Evolutionary conservation across 2,888 invertebrate genomes (phyloP).

Genomic region (Eupithecia abbreviata): DNA sequence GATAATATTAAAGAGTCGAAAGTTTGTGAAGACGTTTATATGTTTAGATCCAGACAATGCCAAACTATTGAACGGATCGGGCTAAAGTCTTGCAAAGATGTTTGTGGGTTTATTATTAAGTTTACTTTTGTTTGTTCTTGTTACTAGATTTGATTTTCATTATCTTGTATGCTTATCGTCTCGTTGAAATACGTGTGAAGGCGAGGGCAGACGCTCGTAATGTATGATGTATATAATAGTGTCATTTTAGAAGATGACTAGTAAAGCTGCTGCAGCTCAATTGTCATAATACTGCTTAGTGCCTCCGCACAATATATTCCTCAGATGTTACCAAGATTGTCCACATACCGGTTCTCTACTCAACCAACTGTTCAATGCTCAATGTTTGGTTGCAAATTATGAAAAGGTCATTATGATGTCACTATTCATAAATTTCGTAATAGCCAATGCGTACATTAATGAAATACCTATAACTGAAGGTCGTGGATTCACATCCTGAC

Average conservation of each 20-base stretch:
- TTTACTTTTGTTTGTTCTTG: no score
- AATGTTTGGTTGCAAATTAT: constrained; percentile 38
- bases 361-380: constrained; percentile 6
- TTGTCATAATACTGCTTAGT: background rate
- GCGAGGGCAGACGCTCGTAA: background rate
- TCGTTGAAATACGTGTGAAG: background rate
- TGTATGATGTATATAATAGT: no score
- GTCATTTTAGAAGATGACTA: no score
- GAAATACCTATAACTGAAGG: constrained; percentile 6
- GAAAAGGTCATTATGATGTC: constrained; percentile 50
- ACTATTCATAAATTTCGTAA: constrained; percentile 27
- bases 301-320: background rate
- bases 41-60: background rate
- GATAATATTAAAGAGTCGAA: background rate
- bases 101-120: no score
- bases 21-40: background rate
- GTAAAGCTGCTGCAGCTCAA: no score
- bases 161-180: background rate
- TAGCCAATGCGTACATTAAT: constrained; percentile 4
- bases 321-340: background rate
- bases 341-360: constrained; percentile 7
- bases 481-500: constrained; percentile 9
- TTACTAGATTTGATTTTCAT: background rate
- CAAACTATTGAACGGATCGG: background rate
- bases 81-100: background rate